Evolutionary conservation across 1,140 invertebrate genomes (phyloP).

Genomic region (Calosoma granatense): DNA sequence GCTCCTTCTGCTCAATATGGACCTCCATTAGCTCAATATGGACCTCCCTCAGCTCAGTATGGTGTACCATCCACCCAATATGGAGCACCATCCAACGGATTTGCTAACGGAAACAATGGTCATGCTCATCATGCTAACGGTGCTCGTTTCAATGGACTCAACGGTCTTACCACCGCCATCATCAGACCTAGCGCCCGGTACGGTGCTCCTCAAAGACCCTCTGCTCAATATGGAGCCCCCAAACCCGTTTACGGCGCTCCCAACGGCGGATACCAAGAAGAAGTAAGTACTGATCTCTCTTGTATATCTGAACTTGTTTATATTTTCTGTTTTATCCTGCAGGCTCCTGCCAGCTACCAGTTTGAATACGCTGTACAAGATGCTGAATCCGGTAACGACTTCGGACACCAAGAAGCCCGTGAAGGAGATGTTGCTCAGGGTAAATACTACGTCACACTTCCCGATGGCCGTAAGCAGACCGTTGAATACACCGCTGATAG

Average conservation of each 20-base stretch:
- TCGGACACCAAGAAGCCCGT: slow-evolving; percentile 52
- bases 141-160: slow-evolving; percentile 14
- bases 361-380: slow-evolving; percentile 60
- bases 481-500: slow-evolving; percentile 64
- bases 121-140: slow-evolving; percentile 23
- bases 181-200: neutral
- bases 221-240: slow-evolving; percentile 19
- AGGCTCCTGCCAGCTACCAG: slow-evolving; percentile 51
- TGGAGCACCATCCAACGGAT: slow-evolving; percentile 15
- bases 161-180: neutral
- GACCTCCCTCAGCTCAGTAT: neutral
- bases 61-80: neutral
- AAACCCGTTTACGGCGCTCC: slow-evolving; percentile 33
- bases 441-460: slow-evolving; percentile 54
- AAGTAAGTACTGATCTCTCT: neutral
- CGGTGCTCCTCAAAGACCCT: slow-evolving; percentile 17
- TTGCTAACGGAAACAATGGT: slow-evolving; percentile 23
- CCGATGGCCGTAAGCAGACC: slow-evolving; percentile 56
- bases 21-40: neutral
- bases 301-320: neutral
- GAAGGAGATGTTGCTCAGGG: slow-evolving; percentile 50
- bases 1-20: slow-evolving; percentile 13
- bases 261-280: slow-evolving; percentile 4
- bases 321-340: slow-evolving; percentile 6
- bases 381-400: slow-evolving; percentile 50